Percentiles rank a stretch among this genome's conserved stretches.
These are phyloP conservation scores for Tipula helvola DNA, from an alignment of 2,888 invertebrate species.

Conservation along the genomic window DNA sequence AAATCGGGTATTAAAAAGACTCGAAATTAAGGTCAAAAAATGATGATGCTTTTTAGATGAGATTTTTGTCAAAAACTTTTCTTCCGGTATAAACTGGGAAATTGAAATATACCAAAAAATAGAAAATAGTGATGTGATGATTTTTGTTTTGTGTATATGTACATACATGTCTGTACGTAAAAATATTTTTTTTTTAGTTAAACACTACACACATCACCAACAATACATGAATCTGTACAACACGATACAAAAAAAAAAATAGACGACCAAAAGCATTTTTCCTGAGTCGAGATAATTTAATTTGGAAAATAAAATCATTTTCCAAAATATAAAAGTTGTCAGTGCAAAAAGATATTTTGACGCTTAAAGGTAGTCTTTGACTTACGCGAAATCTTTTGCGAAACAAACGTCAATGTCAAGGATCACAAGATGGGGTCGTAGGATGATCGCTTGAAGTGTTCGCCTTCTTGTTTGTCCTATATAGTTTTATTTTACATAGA, in stretches of 20 bases:
- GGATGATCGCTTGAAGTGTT: too few relatives aligned
- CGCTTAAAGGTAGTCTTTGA: too few relatives aligned
- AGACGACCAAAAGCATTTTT: not conserved
- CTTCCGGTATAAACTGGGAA: not conserved
- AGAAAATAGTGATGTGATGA: not conserved
- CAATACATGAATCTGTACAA: not conserved
- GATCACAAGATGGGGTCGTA: too few relatives aligned
- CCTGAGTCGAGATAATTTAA: too few relatives aligned
- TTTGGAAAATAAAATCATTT: too few relatives aligned
- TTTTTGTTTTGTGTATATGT: not conserved
- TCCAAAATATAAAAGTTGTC: too few relatives aligned
- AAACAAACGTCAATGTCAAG: too few relatives aligned
- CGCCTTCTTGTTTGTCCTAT: too few relatives aligned
- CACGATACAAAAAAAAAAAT: not conserved
- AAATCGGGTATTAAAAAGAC: not conserved
- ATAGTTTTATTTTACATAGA: too few relatives aligned
- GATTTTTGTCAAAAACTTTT: not conserved
- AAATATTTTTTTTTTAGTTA: not conserved
- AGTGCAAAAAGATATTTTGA: too few relatives aligned
- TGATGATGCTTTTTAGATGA: not conserved
- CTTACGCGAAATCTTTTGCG: too few relatives aligned
- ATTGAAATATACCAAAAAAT: not conserved
- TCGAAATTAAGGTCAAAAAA: not conserved
- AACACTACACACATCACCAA: not conserved
- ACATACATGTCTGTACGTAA: not conserved